These are phyloP conservation scores for Girardinichthys multiradiatus DNA, from an alignment of 2,113 vertebrate genomes.

Conservation along the genomic window DNA sequence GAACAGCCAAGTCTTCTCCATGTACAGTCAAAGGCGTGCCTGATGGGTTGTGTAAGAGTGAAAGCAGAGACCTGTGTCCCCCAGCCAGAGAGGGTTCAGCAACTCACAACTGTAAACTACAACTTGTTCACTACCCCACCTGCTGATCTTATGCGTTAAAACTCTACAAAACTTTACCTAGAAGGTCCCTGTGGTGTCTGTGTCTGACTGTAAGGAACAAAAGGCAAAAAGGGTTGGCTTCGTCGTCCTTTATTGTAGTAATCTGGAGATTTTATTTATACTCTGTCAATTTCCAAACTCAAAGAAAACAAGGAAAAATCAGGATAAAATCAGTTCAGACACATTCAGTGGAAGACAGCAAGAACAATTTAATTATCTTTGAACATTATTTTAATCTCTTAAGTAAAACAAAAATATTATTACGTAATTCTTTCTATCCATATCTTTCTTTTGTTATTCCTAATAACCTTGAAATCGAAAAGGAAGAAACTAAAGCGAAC, in stretches of 20 bases:
- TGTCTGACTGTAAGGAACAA: slow-evolving; percentile 14
- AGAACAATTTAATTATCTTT: slow-evolving; percentile 20
- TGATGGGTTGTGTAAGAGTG: slow-evolving; percentile 61
- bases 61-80: slow-evolving; percentile 68
- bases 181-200: neutral
- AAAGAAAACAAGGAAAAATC: slow-evolving; percentile 30
- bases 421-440: neutral
- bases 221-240: slow-evolving; percentile 22
- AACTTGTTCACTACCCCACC: slow-evolving; percentile 7
- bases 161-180: slow-evolving; percentile 14
- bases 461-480: neutral
- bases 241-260: slow-evolving; percentile 54
- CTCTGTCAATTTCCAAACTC: slow-evolving; percentile 17
- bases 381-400: neutral
- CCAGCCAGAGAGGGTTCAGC: slow-evolving; percentile 38
- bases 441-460: slow-evolving; percentile 1
- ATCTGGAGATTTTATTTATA: slow-evolving; percentile 11
- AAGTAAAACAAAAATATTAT: neutral
- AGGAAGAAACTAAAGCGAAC: neutral
- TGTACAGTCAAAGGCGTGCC: slow-evolving; percentile 54
- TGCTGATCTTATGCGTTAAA: neutral
- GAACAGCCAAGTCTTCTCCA: slow-evolving; percentile 45
- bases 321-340: slow-evolving; percentile 32
- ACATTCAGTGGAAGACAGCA: slow-evolving; percentile 58
- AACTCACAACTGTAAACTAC: slow-evolving; percentile 47